Evolutionary conservation across 2,888 invertebrate species (phyloP), one percentile per base, ranked within the genome.

Genomic region (Phoenoteleia sp.): DNA sequence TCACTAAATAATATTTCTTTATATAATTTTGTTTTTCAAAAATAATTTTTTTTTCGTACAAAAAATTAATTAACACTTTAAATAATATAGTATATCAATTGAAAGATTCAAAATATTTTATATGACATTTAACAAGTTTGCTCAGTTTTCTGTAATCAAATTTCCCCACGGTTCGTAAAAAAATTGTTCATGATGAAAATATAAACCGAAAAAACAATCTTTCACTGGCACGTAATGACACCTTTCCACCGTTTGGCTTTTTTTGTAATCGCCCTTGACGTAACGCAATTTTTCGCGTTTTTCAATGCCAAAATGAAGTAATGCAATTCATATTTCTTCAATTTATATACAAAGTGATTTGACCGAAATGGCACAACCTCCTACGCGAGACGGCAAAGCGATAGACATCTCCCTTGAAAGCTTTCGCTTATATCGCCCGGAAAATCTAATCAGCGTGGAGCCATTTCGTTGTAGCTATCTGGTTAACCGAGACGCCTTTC

Each of bases 381-480:
- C 49, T 67, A 42, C 54, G 56, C 49, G 62, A 71, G 19, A 67
- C 29, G 39, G 42, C 62, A 62, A 79, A 76, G 47, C 75, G 69
- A 81, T 81, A 81, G 81, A 81, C 75, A 47, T 75, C 66, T 66
- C 69, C 47, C 58, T 81, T 81, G 72, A 79, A 79, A 80, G 80
- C 84, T 84, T 84, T 75, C 76, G 76, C 69, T 84, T 81, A 76
- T 72, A 80, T 74, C 64, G 80, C 66, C 49, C 52, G 80, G 76
- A 52, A 84, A 84, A 84, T 81, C 71, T 84, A 84, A 84, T 84
- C 84, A 84, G 64, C 76, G 75, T 84, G 66, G 71, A 84, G 76
- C 80, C 76, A 81, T 84, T 80, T 84, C 71, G 71, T 69, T 74
- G 69, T 75, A 80, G 71, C 66, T 84, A 66, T 76, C 56, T 58